Conservation (phyloP, 2,113 vertebrate species). For the Hydropotes inermis region DNA sequence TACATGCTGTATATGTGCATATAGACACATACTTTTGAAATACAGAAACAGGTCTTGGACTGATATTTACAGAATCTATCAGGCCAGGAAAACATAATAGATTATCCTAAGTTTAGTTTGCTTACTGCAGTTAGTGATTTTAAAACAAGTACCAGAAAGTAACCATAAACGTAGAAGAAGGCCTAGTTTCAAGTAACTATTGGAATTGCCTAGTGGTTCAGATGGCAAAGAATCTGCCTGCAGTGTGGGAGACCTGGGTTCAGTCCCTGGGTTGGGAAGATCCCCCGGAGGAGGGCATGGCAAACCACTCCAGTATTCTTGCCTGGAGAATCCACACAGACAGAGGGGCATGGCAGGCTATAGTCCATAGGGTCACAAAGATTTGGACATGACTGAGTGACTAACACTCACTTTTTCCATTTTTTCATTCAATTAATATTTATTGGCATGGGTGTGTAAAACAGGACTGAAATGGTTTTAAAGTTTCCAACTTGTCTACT, state of each 20-base stretch:
- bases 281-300: neutral
- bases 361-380: neutral
- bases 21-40: neutral
- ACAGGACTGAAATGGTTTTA: slow-evolving; percentile 1
- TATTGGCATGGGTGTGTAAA: neutral
- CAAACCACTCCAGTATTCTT: neutral
- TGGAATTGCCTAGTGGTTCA: neutral
- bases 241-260: neutral
- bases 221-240: neutral
- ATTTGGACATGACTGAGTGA: neutral
- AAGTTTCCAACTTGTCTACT: slow-evolving; percentile 21
- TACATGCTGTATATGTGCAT: neutral
- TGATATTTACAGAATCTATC: neutral
- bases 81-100: neutral
- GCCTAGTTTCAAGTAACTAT: neutral
- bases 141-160: neutral
- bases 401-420: neutral
- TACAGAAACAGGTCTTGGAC: neutral
- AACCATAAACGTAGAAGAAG: neutral
- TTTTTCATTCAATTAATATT: neutral
- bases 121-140: neutral
- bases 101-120: neutral
- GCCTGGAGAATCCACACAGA: neutral
- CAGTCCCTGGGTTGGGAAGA: neutral
- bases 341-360: neutral